Base-by-base conservation (phyloP, 2,888 invertebrate species). In the Caenorhabditis afra region DNA sequence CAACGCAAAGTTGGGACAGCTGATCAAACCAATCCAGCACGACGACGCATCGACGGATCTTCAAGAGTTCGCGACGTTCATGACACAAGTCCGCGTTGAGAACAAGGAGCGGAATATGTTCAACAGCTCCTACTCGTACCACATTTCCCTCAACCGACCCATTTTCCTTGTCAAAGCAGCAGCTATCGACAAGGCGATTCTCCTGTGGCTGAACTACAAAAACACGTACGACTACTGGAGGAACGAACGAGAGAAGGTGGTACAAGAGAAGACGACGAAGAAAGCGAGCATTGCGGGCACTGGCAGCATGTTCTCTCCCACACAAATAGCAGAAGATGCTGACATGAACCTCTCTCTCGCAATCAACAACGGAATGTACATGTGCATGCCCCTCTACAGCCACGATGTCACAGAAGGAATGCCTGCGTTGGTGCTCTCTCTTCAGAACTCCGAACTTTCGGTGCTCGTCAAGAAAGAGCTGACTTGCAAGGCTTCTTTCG, bases 211-310 rank as follows among this genome's bases (percentile, higher is more conserved):
- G 82, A 98, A 99, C 92, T 99, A 99, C 91, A 97, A 97, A 92
- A 98, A 97, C 91, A 97, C 98, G 0, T 98, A 98, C 90, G 97
- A 99, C 91, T 98, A 97, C 91, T 99, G 98, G 98, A 96, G 95
- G 86, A 97, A 97, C 91, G 97, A 98, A 64, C 23, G 78, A 39
- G 75, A 79, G 12, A 74, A 79, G 35, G 79, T 79, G 8, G 62
- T 61, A 4, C 74, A 75, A 22, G 66, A 68, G 18, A 74, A 73
- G 49, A 68, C 73, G 8, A 64, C 67, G 18, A 65, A 65, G 37
- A 74, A 67, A 29, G 57, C 62, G 3, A 45, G 66, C 23, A 79
- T 14, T 14, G 16, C 16, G 3, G 14, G 35, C 3, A 16, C 22
- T 1, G 37, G 62, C 11, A 57, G 41, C 22, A 78, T 78, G 78